Percentiles rank a stretch among this genome's conserved stretches.
Conservation (phyloP, 2,888 invertebrate genomes). For the Xanthorhoe spadicearia region DNA sequence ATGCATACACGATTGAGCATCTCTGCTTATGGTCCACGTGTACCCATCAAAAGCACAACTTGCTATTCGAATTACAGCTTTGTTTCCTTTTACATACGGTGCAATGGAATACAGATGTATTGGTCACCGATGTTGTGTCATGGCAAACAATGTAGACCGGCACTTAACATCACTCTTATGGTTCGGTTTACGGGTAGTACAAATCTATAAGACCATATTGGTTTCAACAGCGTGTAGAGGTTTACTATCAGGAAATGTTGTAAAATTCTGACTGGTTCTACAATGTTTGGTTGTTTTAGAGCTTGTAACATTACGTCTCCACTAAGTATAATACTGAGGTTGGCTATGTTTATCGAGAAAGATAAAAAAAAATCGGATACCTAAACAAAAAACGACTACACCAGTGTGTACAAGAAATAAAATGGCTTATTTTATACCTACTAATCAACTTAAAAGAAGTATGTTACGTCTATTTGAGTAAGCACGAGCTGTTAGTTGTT, state of each 20-base stretch:
- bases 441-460: no score
- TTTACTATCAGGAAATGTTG: background rate
- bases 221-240: slow-evolving; percentile 14
- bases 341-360: no score
- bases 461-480: no score
- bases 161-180: slow-evolving; percentile 50
- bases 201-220: slow-evolving; percentile 38
- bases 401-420: no score
- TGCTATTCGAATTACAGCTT: slow-evolving; percentile 19
- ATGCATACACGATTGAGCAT: slow-evolving; percentile 46
- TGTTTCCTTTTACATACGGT: slow-evolving; percentile 18
- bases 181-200: slow-evolving; percentile 44
- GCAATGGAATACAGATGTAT: slow-evolving; percentile 11
- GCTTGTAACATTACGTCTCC: no score
- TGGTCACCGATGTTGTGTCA: slow-evolving; percentile 35
- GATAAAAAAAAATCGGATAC: no score
- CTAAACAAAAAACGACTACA: no score
- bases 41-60: slow-evolving; percentile 39
- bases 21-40: slow-evolving; percentile 48
- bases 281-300: background rate
- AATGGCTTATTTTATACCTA: no score
- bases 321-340: no score
- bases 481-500: no score
- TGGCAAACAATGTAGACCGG: slow-evolving; percentile 43
- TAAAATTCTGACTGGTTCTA: background rate